Evolutionary conservation across 2,888 invertebrate species (phyloP), one percentile per base, ranked within the genome.

Genomic region (Spisula subtruncata): DNA sequence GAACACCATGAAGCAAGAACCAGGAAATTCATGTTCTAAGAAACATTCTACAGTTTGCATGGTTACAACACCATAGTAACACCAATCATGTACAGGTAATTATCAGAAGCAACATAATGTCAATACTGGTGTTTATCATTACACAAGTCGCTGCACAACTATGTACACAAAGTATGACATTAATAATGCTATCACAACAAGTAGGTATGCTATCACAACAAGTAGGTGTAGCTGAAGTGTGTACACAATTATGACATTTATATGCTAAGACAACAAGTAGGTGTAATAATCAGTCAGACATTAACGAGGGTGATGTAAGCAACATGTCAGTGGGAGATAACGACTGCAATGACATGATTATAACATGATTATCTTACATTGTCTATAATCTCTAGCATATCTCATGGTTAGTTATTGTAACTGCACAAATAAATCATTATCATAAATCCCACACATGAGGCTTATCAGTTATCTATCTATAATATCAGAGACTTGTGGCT

Each of bases 391-490:
- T 25, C n/a, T 25, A 25, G 8, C 60, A 66, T 66, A 66, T 66
- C 60, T 66, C 12, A n/a, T 66, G 25, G 10, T 66, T 66, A 66
- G 20, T 25, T 25, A 25, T n/a, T 25, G 60, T 66, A n/a, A 66
- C 25, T 66, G 60, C 60, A 66, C 60, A 66, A n/a, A 66, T 25
- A 66, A 66, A 66, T 66, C 0, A 66, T 66, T 25, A 66, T 66
- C 60, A 66, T 66, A 66, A 25, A 66, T 66, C 60, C 25, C 5
- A 20, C 10, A 66, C 60, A 66, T n/a, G 6, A 66, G 60, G n/a
- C 60, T 66, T 66, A 66, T 66, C 60, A 66, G 41, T n/a, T 66
- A 66, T 66, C 60, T 25, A 66, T n/a, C n/a, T n/a, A n/a, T n/a
- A n/a, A n/a, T 66, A 66, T 66, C 60, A 25, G 25, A 66, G 60